A percentile compares a stretch with the other conserved stretches of the same genome.
These are phyloP conservation scores for Orycteropus afer DNA, from an alignment of 2,113 vertebrate species.

Conservation along the genomic window DNA sequence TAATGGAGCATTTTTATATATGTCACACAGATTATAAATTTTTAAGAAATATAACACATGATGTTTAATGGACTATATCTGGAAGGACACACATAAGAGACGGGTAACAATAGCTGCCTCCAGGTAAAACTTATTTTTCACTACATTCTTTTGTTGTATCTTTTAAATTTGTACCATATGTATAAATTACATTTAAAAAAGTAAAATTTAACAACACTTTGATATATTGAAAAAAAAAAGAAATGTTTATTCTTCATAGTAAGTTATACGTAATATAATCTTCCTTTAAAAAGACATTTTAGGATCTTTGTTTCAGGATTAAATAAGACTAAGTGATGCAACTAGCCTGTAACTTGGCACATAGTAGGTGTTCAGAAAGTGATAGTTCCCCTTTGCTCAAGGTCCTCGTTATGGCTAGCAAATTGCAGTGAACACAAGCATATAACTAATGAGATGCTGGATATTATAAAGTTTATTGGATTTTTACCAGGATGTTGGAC, in stretches of 20 bases:
- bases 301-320: slow-evolving; percentile 16
- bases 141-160: background rate
- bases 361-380: slow-evolving; percentile 20
- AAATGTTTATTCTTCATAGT: slow-evolving; percentile 52
- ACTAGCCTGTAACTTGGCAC: slow-evolving; percentile 29
- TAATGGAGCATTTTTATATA: background rate
- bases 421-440: background rate
- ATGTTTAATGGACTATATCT: slow-evolving; percentile 6
- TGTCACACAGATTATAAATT: background rate
- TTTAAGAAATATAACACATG: background rate
- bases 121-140: background rate
- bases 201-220: slow-evolving; percentile 54
- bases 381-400: slow-evolving; percentile 1
- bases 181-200: slow-evolving; percentile 24
- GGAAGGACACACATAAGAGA: background rate
- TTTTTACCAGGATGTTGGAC: slow-evolving; percentile 63
- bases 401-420: background rate
- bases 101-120: background rate
- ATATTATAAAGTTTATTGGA: slow-evolving; percentile 69
- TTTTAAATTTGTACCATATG: slow-evolving; percentile 53
- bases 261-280: slow-evolving; percentile 28
- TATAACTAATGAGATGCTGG: slow-evolving; percentile 11
- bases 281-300: slow-evolving; percentile 48
- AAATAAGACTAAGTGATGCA: slow-evolving; percentile 10
- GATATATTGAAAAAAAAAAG: slow-evolving; percentile 51